Percentiles rank a stretch among this genome's conserved stretches.
Evolutionary conservation across 2,888 invertebrate genomes (phyloP).

Genomic region (Calameuta idolon): DNA sequence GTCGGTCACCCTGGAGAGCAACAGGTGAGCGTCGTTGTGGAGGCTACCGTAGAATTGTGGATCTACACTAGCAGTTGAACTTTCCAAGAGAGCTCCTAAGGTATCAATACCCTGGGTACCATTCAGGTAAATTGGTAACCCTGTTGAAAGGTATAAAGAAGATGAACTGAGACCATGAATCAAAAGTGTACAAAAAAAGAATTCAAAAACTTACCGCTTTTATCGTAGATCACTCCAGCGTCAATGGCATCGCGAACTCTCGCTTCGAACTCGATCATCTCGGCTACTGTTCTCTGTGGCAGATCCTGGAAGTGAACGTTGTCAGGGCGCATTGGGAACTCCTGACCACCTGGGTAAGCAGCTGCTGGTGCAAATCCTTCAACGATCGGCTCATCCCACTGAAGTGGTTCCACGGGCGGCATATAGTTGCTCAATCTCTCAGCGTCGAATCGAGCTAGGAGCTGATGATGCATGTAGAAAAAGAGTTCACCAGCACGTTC

Average conservation of each 20-base stretch:
- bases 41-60: conserved; percentile 68
- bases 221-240: conserved; percentile 63
- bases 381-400: conserved; percentile 63
- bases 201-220: conserved; percentile 13
- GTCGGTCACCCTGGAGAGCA: conserved; percentile 39
- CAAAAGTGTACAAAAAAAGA: neutral
- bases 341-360: conserved; percentile 69
- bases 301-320: conserved; percentile 44
- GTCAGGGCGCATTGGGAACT: conserved; percentile 67
- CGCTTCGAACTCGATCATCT: conserved; percentile 68
- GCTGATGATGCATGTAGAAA: conserved; percentile 73
- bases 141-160: conserved; percentile 15
- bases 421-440: conserved; percentile 70
- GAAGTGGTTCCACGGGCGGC: conserved; percentile 63
- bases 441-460: conserved; percentile 76
- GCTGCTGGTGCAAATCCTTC: conserved; percentile 71
- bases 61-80: conserved; percentile 60
- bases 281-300: conserved; percentile 51
- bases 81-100: conserved; percentile 69
- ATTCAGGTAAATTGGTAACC: conserved; percentile 52
- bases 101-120: conserved; percentile 67
- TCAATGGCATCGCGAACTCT: conserved; percentile 72
- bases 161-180: conserved; percentile 49
- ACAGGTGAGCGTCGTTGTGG: conserved; percentile 66
- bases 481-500: conserved; percentile 75